A percentile compares a stretch with the other conserved stretches of the same genome.
Conservation (phyloP, 2,888 invertebrate species). For the Nomada ferruginata region DNA sequence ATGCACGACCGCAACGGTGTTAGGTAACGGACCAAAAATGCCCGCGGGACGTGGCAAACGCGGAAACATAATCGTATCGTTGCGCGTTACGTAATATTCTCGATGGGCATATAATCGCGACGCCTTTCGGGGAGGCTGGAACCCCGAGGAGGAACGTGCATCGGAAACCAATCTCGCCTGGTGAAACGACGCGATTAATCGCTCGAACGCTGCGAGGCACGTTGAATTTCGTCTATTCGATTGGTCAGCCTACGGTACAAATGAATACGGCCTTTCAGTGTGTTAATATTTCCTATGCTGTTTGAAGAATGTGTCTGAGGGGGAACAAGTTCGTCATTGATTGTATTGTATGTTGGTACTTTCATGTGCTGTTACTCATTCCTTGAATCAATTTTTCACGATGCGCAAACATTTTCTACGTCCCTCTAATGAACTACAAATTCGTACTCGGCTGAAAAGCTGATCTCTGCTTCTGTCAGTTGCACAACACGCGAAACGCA, state of each 20-base stretch:
- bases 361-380: too few relatives aligned
- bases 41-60: constrained; percentile 40
- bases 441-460: too few relatives aligned
- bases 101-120: constrained; percentile 57
- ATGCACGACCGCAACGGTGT: constrained; percentile 29
- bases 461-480: too few relatives aligned
- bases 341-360: too few relatives aligned
- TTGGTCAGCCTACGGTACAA: background rate
- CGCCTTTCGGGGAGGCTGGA: constrained; percentile 41
- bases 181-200: constrained; percentile 7
- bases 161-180: constrained; percentile 43
- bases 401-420: too few relatives aligned
- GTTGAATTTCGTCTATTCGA: constrained; percentile 5
- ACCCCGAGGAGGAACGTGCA: constrained; percentile 57
- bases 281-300: too few relatives aligned
- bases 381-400: too few relatives aligned
- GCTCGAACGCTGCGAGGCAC: background rate
- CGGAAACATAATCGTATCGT: constrained; percentile 64
- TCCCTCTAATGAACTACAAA: too few relatives aligned
- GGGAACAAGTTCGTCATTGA: too few relatives aligned
- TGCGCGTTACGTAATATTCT: constrained; percentile 58
- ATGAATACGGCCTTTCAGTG: background rate
- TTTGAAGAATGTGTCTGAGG: too few relatives aligned
- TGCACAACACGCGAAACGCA: too few relatives aligned
- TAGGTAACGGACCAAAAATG: constrained; percentile 52